Base-by-base conservation (phyloP, 2,888 invertebrate species). In the Epistrophella euchroma region DNA sequence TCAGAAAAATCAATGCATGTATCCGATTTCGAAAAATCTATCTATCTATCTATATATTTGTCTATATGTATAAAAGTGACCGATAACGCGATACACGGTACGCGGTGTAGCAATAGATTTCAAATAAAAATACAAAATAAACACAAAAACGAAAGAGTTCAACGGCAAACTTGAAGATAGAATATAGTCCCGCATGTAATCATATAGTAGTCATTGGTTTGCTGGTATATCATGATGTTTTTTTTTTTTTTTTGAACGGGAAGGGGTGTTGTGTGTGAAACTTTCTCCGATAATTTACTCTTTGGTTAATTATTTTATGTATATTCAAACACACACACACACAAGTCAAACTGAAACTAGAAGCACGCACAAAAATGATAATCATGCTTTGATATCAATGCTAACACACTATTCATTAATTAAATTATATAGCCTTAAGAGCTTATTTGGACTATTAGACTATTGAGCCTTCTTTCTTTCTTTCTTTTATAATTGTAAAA, bases 271-370 rank as follows among this genome's bases (percentile, higher is more conserved):
- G 76, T 81, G 85, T 81, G 73, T 82, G 73, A 82, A 82, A 86
- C 86, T 86, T 86, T 86, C 86, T 82, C 86, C 56, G 73, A 74
- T 78, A 77, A 82, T 81, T 86, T 86, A 77, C 85, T 86, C 85
- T 85, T 66, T 43, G 71, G 74, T 72, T 86, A 78, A 82, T 82
- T 74, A 78, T 82, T 78, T 81, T 77, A 85, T 64, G 56, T 43
- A 66, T 58, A 7, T 64, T 56, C 43, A 58, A 52, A 7, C 7
- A 66, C 43, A 78, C 15, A 32, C 13, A 40, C 10, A 60, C 0
- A 55, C 35, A 35, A 3, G 28, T 25, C 22, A 13, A 0, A 32
- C 32, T 32, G 9, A 43, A 70, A 70, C 55, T n/a, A 37, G 56
- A 71, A 50, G 64, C 81, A 81, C 77, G 85, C 81, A 85, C 62